Conservation (phyloP, 1,140 invertebrate species). For the Drosophila baimaii region DNA sequence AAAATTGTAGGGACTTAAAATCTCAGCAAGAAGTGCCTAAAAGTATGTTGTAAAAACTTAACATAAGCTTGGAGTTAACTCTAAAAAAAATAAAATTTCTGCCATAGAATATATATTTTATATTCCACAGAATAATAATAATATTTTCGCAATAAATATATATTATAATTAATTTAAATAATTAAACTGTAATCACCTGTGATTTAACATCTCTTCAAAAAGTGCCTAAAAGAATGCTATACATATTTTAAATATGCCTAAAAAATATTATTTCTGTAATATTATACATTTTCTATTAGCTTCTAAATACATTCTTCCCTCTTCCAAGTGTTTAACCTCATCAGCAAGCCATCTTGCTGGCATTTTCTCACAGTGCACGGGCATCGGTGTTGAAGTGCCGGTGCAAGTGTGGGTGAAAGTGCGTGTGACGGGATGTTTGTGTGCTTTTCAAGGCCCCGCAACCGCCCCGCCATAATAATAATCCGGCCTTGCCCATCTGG, state of each 20-base stretch:
- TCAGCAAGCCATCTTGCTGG: fast-evolving
- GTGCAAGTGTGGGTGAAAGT: conserved; percentile 20
- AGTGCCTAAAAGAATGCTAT: not conserved
- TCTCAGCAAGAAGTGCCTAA: not conserved
- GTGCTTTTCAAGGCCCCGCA: conserved; percentile 44
- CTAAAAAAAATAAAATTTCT: too few relatives aligned
- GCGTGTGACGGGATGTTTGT: conserved; percentile 53
- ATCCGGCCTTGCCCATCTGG: conserved; percentile 30
- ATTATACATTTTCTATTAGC: too few relatives aligned
- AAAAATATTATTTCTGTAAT: not conserved
- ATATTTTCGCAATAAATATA: too few relatives aligned
- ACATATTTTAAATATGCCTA: not conserved
- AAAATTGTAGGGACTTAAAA: not conserved
- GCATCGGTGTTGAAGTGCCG: not conserved
- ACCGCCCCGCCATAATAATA: conserved; percentile 29
- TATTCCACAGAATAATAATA: too few relatives aligned
- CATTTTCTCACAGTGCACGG: not conserved
- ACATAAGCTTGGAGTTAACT: too few relatives aligned
- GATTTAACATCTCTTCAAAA: not conserved
- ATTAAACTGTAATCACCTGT: not conserved
- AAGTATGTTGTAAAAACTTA: not conserved
- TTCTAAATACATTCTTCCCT: not conserved
- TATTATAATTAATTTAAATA: too few relatives aligned
- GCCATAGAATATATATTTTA: too few relatives aligned
- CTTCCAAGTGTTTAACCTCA: not conserved